Percentiles rank a stretch among this genome's conserved stretches.
phyloP scores from a whole-genome alignment of 2,888 invertebrate genomes.

The Melanostoma scalare region DNA sequence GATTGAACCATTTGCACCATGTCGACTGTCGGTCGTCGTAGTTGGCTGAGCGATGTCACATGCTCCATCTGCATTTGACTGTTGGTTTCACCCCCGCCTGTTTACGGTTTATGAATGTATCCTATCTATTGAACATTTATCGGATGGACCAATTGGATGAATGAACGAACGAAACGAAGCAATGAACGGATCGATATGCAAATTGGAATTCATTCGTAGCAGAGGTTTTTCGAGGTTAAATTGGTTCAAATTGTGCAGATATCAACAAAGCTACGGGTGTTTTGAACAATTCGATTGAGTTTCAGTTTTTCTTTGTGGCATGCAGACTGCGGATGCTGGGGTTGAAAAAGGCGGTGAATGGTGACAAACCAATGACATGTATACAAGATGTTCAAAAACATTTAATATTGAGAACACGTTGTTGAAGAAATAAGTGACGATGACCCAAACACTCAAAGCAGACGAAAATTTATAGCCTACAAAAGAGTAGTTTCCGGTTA shows the following conservation, averaged over 20 bases:
- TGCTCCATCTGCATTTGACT: slow-evolving; percentile 66
- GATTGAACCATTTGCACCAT: slow-evolving; percentile 51
- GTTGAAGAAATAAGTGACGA: too few relatives aligned
- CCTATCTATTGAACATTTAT: slow-evolving; percentile 50
- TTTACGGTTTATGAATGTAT: slow-evolving; percentile 29
- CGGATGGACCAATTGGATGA: slow-evolving; percentile 46
- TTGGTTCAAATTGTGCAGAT: slow-evolving; percentile 62
- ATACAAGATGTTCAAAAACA: too few relatives aligned
- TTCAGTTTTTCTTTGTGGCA: neutral
- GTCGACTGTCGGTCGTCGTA: neutral
- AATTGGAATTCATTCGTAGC: slow-evolving; percentile 59
- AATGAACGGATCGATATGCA: slow-evolving; percentile 62
- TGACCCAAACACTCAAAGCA: too few relatives aligned
- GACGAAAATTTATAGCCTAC: too few relatives aligned
- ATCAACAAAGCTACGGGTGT: slow-evolving; percentile 50
- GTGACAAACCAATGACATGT: too few relatives aligned
- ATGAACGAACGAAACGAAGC: slow-evolving; percentile 11
- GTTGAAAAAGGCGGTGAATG: neutral
- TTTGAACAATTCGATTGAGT: slow-evolving; percentile 42
- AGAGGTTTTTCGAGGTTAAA: slow-evolving; percentile 60
- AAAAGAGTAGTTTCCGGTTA: too few relatives aligned
- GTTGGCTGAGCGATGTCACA: slow-evolving; percentile 22
- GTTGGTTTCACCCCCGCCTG: slow-evolving; percentile 34
- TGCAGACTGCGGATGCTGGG: neutral
- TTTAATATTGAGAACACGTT: too few relatives aligned